Base-by-base conservation (phyloP, 2,888 invertebrate genomes). In the Amblyjoppa proteus region DNA sequence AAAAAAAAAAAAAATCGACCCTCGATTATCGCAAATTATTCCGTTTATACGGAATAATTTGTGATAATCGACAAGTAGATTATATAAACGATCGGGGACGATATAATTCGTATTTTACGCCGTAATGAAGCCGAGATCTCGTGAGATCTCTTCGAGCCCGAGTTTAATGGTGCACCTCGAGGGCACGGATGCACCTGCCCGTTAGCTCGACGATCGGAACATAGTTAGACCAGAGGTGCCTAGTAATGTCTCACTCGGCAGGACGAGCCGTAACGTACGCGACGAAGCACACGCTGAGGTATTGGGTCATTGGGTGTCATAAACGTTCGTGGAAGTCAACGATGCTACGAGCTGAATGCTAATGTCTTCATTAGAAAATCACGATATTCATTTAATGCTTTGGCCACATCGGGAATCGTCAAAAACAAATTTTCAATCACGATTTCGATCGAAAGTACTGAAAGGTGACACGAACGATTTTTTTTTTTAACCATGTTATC, bases 311-410 rank as follows among this genome's bases (percentile, higher is more conserved):
- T 90, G 89, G 88, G 88, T 91, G 90, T 91, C 91, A 91, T 91
- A 90, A 92, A 90, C 88, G 90, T 87, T 89, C 87, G 84, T 87
- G 89, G 87, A 88, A 89, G 90, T 91, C 89, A 86, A 89, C 89
- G 90, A 83, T 86, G 87, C 87, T 87, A 83, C 89, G 87, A 86
- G 76, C 85, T 88, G 93, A 91, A 90, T 92, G 91, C 90, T 92
- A 92, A 92, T 92, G 87, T 90, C 89, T 90, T 91, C 90, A 91
- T 92, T 92, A 92, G 90, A 90, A 90, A 89, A 88, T 90, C 83
- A 86, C 81, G 83, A 74, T 86, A 85, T 73, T 80, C 79, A 85
- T 85, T 76, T 81, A 76, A 58, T 64, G 53, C 56, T 16, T 61
- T 25, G 41, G 70, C 66, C 38, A 73, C 73, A 85, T 86, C 66